phyloP scores from a whole-genome alignment of 2,113 vertebrate species.

The Trichomycterus rosablanca region DNA sequence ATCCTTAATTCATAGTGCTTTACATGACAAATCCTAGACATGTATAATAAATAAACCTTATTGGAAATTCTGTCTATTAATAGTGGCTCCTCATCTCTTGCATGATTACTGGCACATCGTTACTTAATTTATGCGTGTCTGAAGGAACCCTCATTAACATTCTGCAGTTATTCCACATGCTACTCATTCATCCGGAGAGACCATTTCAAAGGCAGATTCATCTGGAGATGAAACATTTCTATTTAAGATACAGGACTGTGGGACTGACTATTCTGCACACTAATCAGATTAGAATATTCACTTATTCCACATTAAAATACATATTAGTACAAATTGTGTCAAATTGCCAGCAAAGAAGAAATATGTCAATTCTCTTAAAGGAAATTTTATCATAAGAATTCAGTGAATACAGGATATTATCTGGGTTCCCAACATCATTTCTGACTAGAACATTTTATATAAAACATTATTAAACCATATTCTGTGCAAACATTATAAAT shows the following conservation, averaged over 20 bases:
- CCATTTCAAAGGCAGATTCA: constrained; percentile 63
- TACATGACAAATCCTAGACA: constrained; percentile 44
- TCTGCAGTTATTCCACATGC: constrained; percentile 54
- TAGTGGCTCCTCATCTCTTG: constrained; percentile 64
- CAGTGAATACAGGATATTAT: too few species aligned
- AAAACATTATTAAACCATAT: too few species aligned
- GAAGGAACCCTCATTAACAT: constrained; percentile 71
- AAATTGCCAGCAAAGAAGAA: not conserved
- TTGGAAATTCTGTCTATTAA: constrained; percentile 69
- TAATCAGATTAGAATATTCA: constrained; percentile 33
- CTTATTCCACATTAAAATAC: constrained; percentile 32
- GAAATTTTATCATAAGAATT: too few species aligned
- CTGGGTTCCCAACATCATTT: too few species aligned
- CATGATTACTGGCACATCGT: constrained; percentile 68
- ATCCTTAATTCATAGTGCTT: not conserved
- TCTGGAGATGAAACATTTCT: constrained; percentile 61
- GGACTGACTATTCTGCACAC: constrained; percentile 6
- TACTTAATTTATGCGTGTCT: constrained; percentile 70
- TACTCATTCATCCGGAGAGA: constrained; percentile 64
- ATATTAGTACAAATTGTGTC: constrained; percentile 29
- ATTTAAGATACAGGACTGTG: constrained; percentile 57
- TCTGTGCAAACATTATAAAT: too few species aligned
- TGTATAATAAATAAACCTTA: constrained; percentile 64
- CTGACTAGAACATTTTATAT: too few species aligned
- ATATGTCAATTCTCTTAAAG: too few species aligned